These are phyloP conservation scores for Stichodactyla mertensii DNA, from an alignment of 64 coral and sea anemone species.

Conservation along the genomic window DNA sequence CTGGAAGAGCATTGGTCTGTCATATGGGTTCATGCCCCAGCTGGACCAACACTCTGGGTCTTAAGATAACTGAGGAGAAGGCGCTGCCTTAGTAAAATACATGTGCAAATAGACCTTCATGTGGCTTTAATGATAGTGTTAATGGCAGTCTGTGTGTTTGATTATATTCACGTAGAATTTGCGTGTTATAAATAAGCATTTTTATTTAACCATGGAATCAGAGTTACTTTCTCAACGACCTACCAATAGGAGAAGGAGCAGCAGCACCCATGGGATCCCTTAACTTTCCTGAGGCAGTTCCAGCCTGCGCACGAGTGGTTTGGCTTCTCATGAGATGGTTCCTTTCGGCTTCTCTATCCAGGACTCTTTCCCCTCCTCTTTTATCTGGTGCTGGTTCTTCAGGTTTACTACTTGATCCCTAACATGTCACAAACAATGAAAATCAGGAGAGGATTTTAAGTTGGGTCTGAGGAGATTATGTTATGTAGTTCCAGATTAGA, in stretches of 20 bases:
- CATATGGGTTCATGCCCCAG: no score
- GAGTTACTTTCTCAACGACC: slow-evolving; percentile 5
- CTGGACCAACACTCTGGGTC: no score
- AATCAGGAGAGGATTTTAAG: neutral
- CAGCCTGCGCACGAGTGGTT: slow-evolving; percentile 69
- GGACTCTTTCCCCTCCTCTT: slow-evolving; percentile 38
- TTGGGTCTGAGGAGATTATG: no score
- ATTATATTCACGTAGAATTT: no score
- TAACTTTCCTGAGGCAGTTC: slow-evolving; percentile 57
- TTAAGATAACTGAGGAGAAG: no score
- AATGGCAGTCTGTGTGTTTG: no score
- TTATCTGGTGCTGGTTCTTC: slow-evolving; percentile 41
- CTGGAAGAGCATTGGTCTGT: no score
- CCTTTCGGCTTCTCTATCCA: slow-evolving; percentile 65
- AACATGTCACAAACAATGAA: neutral
- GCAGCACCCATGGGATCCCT: slow-evolving; percentile 60
- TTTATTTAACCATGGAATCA: neutral
- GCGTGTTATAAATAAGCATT: no score
- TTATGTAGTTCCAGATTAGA: no score
- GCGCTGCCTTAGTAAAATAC: no score
- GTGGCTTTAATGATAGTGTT: no score
- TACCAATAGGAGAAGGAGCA: slow-evolving; percentile 71
- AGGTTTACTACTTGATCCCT: slow-evolving; percentile 37
- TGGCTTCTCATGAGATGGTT: slow-evolving; percentile 72
- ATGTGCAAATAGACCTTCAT: no score